Evolutionary conservation across 2,113 vertebrate genomes (phyloP), one percentile per base, ranked within the genome.

Genomic region (Anthoscopus minutus): DNA sequence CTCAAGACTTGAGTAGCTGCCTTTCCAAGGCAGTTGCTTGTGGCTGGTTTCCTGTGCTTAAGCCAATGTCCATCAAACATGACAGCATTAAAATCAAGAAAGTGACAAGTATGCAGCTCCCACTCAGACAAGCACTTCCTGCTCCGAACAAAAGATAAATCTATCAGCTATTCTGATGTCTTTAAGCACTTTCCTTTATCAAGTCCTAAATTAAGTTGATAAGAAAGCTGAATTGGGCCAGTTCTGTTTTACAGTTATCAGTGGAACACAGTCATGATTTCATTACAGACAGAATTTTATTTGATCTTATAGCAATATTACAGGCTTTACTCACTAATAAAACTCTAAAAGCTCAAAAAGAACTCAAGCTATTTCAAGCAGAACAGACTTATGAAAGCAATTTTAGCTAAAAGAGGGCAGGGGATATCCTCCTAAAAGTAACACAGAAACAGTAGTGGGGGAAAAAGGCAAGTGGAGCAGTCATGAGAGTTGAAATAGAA

Each of bases 191-290:
- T 66, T n/a, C 23, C 27, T 73, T 89, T 91, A 95, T 84, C 60
- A 71, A 66, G n/a, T 54, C 45, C 50, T 89, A 85, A 89, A 92
- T 62, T 69, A 91, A 89, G 66, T 66, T 58, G 42, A 16, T 91
- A 91, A 82, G 85, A 85, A 95, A 85, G 30, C 47, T 91, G 66
- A 97, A 95, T 23, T 62, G 82, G 71, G 74, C 54, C 89, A 91
- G 30, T 78, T 86, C 60, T 86, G 58, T 72, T 95, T 89, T 47
- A 66, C 10, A 96, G 77, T 56, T 94, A 71, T 56, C 65, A 70
- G 35, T 17, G 20, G 54, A 73, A 91, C 58, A 74, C 51, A 66
- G 54, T 85, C 35, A 42, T 61, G 54, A 95, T 92, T 95, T 94
- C 85, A 91, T 93, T 92, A 88, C 12, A 88, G 81, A 79, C 48